These are phyloP conservation scores for Enteromius trimaculatus DNA, from an alignment of 2,797 vertebrate species.

Conservation along the genomic window DNA sequence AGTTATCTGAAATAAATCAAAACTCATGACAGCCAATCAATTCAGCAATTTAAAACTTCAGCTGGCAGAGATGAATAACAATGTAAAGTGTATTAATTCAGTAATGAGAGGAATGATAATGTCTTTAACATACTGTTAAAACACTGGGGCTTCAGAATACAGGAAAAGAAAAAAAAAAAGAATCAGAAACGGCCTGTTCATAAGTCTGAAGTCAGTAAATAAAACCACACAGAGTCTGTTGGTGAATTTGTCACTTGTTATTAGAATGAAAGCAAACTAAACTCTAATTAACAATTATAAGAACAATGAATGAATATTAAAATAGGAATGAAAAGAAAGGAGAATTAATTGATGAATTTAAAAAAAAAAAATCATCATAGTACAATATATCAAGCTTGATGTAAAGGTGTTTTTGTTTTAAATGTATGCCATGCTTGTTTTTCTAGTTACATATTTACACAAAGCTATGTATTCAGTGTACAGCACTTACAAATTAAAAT, in stretches of 20 bases:
- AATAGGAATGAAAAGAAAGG: not conserved
- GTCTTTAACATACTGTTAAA: not conserved
- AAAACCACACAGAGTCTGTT: not conserved
- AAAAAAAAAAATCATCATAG: not conserved
- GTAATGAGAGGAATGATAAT: constrained; percentile 39
- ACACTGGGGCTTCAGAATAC: constrained; percentile 26
- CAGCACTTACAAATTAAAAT: not conserved
- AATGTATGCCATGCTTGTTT: not conserved
- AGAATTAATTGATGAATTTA: not conserved
- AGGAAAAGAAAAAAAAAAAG: not conserved
- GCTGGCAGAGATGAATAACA: constrained; percentile 12
- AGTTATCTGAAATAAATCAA: not conserved
- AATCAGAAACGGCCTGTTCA: not conserved
- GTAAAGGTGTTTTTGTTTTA: not conserved
- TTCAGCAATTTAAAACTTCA: not conserved
- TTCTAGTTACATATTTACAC: not conserved
- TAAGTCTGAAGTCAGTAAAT: not conserved
- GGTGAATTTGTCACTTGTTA: not conserved
- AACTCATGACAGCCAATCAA: not conserved
- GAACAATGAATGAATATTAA: not conserved
- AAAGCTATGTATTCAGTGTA: not conserved
- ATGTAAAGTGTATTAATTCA: constrained; percentile 34
- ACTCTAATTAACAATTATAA: not conserved
- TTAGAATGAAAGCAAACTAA: not conserved
- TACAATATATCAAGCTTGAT: not conserved